Evolutionary conservation across 1,140 invertebrate genomes (phyloP).

Genomic region (Zaprionus gabonicus): DNA sequence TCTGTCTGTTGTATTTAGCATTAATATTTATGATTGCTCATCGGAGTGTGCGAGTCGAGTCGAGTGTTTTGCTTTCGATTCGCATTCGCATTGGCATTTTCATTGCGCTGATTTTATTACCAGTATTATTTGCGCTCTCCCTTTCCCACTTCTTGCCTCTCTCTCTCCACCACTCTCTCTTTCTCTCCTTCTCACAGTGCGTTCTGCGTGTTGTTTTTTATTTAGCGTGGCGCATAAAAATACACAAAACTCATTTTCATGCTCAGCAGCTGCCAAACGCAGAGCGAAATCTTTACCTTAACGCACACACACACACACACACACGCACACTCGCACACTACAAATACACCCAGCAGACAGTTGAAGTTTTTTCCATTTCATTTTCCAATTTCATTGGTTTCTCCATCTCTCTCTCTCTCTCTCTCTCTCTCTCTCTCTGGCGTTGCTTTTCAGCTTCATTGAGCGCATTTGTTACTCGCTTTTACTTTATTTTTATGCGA

Average conservation of each 20-base stretch:
- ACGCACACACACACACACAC: constrained; percentile 24
- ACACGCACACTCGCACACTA: constrained; percentile 16
- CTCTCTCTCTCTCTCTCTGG: neutral
- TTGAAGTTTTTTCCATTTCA: constrained; percentile 73
- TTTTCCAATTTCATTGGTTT: constrained; percentile 74
- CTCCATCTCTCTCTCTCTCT: neutral
- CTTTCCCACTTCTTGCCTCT: neutral
- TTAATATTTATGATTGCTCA: constrained; percentile 83
- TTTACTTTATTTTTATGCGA: constrained; percentile 49
- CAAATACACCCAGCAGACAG: constrained; percentile 21
- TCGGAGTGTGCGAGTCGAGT: constrained; percentile 53
- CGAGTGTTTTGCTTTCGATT: constrained; percentile 22
- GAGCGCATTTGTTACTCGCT: constrained; percentile 68
- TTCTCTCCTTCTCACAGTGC: neutral
- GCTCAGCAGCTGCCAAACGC: constrained; percentile 72
- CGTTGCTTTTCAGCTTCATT: constrained; percentile 77
- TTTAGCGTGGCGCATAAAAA: constrained; percentile 63
- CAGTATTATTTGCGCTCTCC: constrained; percentile 39
- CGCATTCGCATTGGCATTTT: constrained; percentile 46
- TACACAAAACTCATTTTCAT: constrained; percentile 75
- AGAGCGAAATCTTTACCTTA: constrained; percentile 56
- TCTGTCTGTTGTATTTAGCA: constrained; percentile 67
- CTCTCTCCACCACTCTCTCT: neutral
- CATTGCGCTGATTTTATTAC: constrained; percentile 82
- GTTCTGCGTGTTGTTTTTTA: constrained; percentile 52